A percentile compares a stretch with the other conserved stretches of the same genome.
These are phyloP conservation scores for Apus apus DNA, from an alignment of 2,113 vertebrate genomes.

Conservation along the genomic window DNA sequence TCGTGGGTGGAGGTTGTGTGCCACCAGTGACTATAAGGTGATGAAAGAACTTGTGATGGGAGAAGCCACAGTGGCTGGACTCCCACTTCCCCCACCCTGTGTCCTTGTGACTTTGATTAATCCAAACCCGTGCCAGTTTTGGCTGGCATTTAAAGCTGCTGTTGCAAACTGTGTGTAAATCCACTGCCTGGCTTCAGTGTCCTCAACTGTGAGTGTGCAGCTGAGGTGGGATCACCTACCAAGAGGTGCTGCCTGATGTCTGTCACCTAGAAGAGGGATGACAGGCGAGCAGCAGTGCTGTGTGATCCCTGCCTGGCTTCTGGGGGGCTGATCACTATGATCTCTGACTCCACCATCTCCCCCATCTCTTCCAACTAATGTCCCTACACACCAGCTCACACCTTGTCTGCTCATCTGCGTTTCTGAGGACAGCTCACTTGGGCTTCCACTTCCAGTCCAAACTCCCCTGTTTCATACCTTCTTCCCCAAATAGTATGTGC, in stretches of 20 bases:
- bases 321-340: background rate
- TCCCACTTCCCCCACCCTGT: background rate
- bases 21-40: background rate
- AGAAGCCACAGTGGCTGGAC: background rate
- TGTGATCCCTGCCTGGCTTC: background rate
- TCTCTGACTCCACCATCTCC: accelerated
- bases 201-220: accelerated
- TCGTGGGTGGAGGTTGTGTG: background rate
- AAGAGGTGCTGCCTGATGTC: background rate
- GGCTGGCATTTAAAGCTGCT: background rate
- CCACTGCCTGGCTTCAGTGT: background rate
- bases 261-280: background rate
- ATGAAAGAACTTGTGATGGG: background rate
- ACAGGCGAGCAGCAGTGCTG: background rate
- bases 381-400: background rate
- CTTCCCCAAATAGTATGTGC: background rate
- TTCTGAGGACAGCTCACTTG: background rate
- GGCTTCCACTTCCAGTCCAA: background rate
- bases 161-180: background rate
- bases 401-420: background rate
- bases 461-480: background rate
- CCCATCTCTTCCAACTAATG: background rate
- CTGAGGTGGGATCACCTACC: accelerated
- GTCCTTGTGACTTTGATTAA: constrained; percentile 19
- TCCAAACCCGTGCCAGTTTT: background rate